Evolutionary conservation across 1,140 invertebrate species (phyloP), one percentile per base, ranked within the genome.

Genomic region (Paracyclopina nana): DNA sequence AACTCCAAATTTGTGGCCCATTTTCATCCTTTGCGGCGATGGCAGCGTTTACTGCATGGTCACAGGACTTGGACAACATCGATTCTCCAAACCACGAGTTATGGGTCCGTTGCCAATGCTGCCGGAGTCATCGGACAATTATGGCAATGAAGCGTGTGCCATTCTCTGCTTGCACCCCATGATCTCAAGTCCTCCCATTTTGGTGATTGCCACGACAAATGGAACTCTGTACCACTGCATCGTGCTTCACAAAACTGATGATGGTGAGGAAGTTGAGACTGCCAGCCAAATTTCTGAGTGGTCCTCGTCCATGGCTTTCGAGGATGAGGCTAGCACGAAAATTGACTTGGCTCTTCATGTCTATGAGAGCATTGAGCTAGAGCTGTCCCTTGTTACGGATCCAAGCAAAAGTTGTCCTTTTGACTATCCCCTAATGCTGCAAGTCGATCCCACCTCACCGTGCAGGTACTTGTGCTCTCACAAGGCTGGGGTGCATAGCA

Each of bases 211-310:
- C 14, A 38, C 46, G 16, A 53, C 16, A 4, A 45, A 29, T n/a
- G 53, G 53, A 5, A 16, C 30, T 20, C 46, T 54, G 24, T 52
- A 54, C 28, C 53, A 54, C 24, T 53, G 25, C 24, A 20, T 54
- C 18, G 43, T 54, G 6, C 31, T 54, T 1, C 30, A 41, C 46
- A 34, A 52, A 27, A 41, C 48, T 4, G 20, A n/a, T 8, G 42
- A 52, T 45, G 42, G 46, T 6, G 50, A 52, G n/a, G 3, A 14
- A n/a, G 43, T 18, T 12, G 43, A 45, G 14, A 27, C 25, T 9
- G 12, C 14, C 16, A 48, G 45, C 16, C 45, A 48, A 30, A 48
- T 48, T 14, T 48, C 45, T 16, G 45, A 48, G 45, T 48, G 45
- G 45, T 48, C 45, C 25, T 8, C 40, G 14, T 42, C 40, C 14